Percentiles rank a stretch among this genome's conserved stretches.
phyloP scores from a whole-genome alignment of 2,888 invertebrate species.

The Lamproptera curius region DNA sequence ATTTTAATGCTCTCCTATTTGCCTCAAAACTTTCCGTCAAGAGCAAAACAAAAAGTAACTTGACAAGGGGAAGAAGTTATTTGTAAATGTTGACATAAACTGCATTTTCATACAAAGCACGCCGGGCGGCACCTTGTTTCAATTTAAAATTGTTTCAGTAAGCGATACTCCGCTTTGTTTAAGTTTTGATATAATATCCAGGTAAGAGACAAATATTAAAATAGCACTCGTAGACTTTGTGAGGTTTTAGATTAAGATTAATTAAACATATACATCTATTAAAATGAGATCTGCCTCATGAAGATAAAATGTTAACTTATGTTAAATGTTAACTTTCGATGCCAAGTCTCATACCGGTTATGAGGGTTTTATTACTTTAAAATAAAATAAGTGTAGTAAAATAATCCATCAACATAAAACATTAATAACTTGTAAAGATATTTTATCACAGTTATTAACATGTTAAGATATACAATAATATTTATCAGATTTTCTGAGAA shows the following conservation, averaged over 20 bases:
- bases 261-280: slow-evolving; percentile 59
- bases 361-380: too few relatives aligned
- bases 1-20: slow-evolving; percentile 73
- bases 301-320: too few relatives aligned
- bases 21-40: slow-evolving; percentile 67
- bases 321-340: too few relatives aligned
- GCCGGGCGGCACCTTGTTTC: slow-evolving; percentile 47
- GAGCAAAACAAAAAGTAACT: slow-evolving; percentile 66
- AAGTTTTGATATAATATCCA: slow-evolving; percentile 45
- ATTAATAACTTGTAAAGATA: too few relatives aligned
- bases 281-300: too few relatives aligned
- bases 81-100: slow-evolving; percentile 72
- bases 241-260: slow-evolving; percentile 70
- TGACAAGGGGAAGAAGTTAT: slow-evolving; percentile 61
- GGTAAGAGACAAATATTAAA: slow-evolving; percentile 50
- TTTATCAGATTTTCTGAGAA: too few relatives aligned
- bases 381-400: too few relatives aligned
- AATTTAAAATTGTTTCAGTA: slow-evolving; percentile 67
- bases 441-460: too few relatives aligned
- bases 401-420: too few relatives aligned
- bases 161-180: slow-evolving; percentile 56
- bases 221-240: slow-evolving; percentile 58
- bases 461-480: too few relatives aligned
- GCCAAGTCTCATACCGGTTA: too few relatives aligned
- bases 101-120: slow-evolving; percentile 69